Conservation (phyloP, 2,797 vertebrate genomes). For the Falco cherrug region DNA sequence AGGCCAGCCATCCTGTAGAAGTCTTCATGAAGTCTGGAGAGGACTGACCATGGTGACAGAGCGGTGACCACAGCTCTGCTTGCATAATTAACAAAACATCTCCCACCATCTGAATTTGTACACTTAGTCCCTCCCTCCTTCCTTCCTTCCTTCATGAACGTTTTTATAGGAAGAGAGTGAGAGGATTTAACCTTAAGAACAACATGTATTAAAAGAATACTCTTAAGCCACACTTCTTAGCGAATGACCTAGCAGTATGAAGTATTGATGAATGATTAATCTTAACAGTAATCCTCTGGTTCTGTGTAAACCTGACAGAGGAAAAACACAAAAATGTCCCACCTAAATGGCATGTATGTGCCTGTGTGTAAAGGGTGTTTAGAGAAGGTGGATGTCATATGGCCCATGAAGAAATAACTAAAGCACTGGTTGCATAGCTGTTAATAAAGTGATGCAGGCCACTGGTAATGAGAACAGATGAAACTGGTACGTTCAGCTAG, state of each 20-base stretch:
- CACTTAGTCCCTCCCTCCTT: not conserved
- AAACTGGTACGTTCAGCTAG: not conserved
- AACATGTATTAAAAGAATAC: not conserved
- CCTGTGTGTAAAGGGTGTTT: not conserved
- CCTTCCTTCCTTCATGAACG: not conserved
- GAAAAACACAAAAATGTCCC: not conserved
- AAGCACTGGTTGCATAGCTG: not conserved
- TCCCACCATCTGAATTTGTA: not conserved
- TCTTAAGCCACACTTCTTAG: not conserved
- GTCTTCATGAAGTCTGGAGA: not conserved
- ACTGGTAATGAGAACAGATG: not conserved
- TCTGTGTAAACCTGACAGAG: not conserved
- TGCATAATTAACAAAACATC: not conserved
- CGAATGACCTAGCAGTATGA: not conserved
- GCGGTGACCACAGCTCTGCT: not conserved
- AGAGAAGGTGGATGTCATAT: not conserved
- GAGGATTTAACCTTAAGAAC: not conserved
- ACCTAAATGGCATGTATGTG: not conserved
- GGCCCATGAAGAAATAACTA: not conserved
- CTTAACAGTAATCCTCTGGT: not conserved
- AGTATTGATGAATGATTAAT: not conserved
- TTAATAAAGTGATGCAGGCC: not conserved
- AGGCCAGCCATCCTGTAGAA: not conserved
- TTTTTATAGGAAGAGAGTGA: not conserved
- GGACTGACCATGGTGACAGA: not conserved